Evolutionary conservation across 2,113 vertebrate species (phyloP), one percentile per base, ranked within the genome.

Genomic region (Rhabdomys dilectus): DNA sequence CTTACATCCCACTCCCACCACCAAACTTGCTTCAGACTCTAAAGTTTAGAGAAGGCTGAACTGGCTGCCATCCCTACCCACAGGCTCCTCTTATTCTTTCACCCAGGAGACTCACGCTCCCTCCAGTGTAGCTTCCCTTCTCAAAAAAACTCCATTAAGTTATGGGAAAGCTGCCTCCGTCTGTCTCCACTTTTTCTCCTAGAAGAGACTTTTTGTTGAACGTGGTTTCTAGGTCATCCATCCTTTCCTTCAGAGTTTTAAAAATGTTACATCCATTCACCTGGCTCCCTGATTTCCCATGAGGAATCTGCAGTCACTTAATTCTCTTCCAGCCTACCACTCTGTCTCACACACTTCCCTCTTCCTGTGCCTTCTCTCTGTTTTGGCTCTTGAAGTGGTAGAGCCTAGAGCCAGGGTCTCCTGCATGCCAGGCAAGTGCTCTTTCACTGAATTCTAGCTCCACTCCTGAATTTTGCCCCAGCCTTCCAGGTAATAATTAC

Each of bases 291-390:
- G 15, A 24, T 26, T 62, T 68, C 34, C 70, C 7, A 3, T 0
- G 3, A 24, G 64, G 62, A 15, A 34, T 7, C 56, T 24, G 68
- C 1, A 12, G 29, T 11, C 6, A 1, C 11, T 3, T 34, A 10
- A 4, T 34, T 7, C 1, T 2, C 12, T n/a, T 48, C 64, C 70
- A 8, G 0, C 4, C 0, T 1, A 0, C 0, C 1, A 0, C 15
- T 16, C 56, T 1, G 22, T 36, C 92, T 17, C 72, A 17, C 17
- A 34, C 17, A 1, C 10, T 64, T 24, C 89, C 62, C 4, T 0
- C 39, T n/a, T 56, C 51, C 62, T 80, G 2, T 0, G 42, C 10
- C 34, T 11, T 51, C 34, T 24, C 36, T 8, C 60, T 51, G 31
- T 1, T 45, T n/a, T 51, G 16, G 26, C 16, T 34, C 29, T 66